These are phyloP conservation scores for Stichodactyla mertensii DNA, from an alignment of 64 coral and sea anemone species.

Conservation along the genomic window DNA sequence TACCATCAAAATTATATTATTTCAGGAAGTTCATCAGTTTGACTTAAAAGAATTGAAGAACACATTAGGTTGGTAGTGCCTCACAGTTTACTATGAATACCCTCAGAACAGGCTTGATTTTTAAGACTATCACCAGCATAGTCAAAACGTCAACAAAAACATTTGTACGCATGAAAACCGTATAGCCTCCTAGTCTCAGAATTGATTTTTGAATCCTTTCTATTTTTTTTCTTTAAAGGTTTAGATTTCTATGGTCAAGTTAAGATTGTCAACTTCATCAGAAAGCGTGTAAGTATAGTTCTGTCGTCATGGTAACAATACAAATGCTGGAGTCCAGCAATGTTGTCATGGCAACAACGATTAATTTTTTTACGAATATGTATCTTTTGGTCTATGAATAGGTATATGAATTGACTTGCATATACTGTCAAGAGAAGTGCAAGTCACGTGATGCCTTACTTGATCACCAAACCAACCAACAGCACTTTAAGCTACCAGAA, in stretches of 20 bases:
- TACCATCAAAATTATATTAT: background rate
- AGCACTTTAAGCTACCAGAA: conserved; percentile 51
- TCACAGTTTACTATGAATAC: too few relatives aligned
- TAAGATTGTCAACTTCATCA: conserved; percentile 67
- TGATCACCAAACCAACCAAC: conserved; percentile 31
- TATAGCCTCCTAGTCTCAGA: too few relatives aligned
- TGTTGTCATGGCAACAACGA: too few relatives aligned
- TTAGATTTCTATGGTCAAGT: conserved; percentile 68
- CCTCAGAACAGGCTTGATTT: too few relatives aligned
- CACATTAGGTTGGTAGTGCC: conserved; percentile 12
- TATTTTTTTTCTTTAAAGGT: background rate
- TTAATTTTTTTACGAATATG: background rate
- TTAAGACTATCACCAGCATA: too few relatives aligned
- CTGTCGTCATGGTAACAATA: background rate
- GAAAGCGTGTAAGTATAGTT: conserved; percentile 36
- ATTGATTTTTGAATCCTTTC: too few relatives aligned
- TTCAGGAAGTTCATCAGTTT: conserved; percentile 51
- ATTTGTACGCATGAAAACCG: too few relatives aligned
- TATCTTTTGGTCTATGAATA: background rate
- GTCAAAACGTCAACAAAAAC: too few relatives aligned
- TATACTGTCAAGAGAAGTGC: conserved; percentile 56
- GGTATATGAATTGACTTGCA: conserved; percentile 52
- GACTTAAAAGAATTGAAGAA: conserved; percentile 35
- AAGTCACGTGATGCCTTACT: conserved; percentile 18
- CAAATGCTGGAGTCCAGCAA: too few relatives aligned